These are phyloP conservation scores for Percina caprodes DNA, from an alignment of 2,113 vertebrate species.

Conservation along the genomic window DNA sequence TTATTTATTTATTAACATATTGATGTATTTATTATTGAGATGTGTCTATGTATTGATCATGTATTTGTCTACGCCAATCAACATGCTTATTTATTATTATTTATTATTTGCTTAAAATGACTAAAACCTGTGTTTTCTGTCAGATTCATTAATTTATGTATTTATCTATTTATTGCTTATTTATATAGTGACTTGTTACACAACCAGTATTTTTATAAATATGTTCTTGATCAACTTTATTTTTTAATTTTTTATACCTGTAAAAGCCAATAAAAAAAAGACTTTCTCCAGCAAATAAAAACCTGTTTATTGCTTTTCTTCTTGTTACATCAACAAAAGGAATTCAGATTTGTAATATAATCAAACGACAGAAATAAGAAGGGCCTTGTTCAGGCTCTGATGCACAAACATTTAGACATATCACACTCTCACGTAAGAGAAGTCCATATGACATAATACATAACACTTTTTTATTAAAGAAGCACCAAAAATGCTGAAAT, in stretches of 20 bases:
- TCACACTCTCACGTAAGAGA: neutral
- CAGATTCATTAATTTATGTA: neutral
- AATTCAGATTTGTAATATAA: neutral
- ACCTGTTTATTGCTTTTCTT: constrained; percentile 32
- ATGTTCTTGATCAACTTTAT: neutral
- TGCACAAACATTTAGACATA: neutral
- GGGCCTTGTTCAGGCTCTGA: neutral
- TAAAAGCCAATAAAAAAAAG: constrained; percentile 10
- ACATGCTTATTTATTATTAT: no score
- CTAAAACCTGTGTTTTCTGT: neutral
- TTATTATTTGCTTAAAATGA: no score
- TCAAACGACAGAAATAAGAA: neutral
- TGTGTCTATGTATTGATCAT: no score
- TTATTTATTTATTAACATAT: neutral
- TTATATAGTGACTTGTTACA: neutral
- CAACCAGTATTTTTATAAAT: neutral
- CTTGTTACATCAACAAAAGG: neutral
- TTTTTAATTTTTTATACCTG: neutral
- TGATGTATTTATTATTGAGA: neutral
- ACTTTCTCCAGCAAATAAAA: neutral
- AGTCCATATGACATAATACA: neutral
- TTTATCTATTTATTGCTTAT: neutral
- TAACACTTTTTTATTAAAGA: constrained; percentile 6
- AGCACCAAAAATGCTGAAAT: constrained; percentile 31
- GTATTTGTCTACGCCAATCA: no score